Conservation (phyloP, 2,797 vertebrate genomes). For the Anguilla obscura region DNA sequence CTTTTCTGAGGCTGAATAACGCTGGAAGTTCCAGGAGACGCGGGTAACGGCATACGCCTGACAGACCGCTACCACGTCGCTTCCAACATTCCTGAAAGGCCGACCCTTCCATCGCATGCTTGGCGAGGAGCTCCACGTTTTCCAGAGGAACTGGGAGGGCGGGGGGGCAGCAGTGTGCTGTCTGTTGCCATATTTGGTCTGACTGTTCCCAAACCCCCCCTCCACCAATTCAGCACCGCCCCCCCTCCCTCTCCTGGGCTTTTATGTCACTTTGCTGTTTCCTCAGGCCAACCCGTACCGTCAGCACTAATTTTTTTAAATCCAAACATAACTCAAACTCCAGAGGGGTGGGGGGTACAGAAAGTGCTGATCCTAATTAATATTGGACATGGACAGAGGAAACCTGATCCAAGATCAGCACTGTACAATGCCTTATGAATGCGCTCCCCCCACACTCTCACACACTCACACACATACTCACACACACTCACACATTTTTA, state of each 20-base stretch:
- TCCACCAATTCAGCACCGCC: background rate
- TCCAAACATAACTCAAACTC: background rate
- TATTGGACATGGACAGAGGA: background rate
- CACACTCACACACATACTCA: background rate
- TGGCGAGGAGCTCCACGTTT: conserved; percentile 40
- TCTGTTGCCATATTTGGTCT: conserved; percentile 38
- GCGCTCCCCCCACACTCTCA: no score
- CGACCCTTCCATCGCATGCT: conserved; percentile 36
- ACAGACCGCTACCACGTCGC: conserved; percentile 45
- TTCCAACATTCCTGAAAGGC: conserved; percentile 47
- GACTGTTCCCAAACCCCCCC: conserved; percentile 27
- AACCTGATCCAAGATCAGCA: background rate
- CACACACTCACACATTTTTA: background rate
- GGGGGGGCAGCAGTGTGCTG: conserved; percentile 37
- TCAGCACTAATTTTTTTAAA: background rate
- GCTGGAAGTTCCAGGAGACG: conserved; percentile 34
- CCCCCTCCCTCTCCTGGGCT: background rate
- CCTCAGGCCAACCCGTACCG: background rate
- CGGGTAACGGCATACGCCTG: conserved; percentile 45
- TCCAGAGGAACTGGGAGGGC: conserved; percentile 39
- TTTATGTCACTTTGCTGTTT: background rate
- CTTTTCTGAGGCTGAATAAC: background rate
- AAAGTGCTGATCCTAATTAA: background rate
- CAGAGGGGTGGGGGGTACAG: no score
- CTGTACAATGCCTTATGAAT: background rate